Evolutionary conservation across 2,797 vertebrate species (phyloP), one percentile per base, ranked within the genome.

Genomic region (Sandelia bainsii): DNA sequence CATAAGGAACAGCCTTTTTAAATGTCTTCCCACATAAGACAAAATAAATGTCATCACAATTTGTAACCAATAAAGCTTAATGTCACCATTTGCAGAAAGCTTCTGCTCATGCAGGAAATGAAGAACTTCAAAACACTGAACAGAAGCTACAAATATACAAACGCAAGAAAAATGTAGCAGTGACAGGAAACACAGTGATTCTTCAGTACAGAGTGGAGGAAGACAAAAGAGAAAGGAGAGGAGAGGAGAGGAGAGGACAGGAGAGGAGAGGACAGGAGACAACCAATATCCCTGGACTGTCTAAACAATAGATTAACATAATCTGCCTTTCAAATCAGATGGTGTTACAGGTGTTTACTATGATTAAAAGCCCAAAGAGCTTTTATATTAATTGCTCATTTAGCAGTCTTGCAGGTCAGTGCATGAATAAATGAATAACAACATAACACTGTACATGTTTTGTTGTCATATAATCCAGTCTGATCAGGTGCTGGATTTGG

Each of bases 251-350:
- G 32, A 46, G 8, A 60, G 11, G 46, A 37, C 37, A 45, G 53
- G 40, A 51, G 58, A 75, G 48, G 39, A 46, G 23, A 42, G 16
- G 20, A 54, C 49, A 48, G 23, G 45, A 45, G 51, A 71, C 54
- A 53, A 50, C 71, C 52, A 81, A 71, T 53, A 70, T 63, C 68
- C 50, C 45, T 79, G 71, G 59, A 82, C 61, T 69, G 82, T 81
- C 72, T 34, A 67, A 89, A 77, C 46, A 85, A 77, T 79, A 83
- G 82, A 91, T 87, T 87, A 87, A 53, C 76, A 84, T 90, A 89
- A 92, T 90, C 83, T 85, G 58, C 74, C 77, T 91, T 87, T 89
- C 63, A 87, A 87, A 92, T 91, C 84, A 88, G 62, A 22, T 8
- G 14, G 56, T 65, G 58, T 85, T 85, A 88, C 83, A 86, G 84